Percentiles rank a stretch among this genome's conserved stretches.
Conservation (phyloP, 2,113 vertebrate genomes). For the Laticauda colubrina region DNA sequence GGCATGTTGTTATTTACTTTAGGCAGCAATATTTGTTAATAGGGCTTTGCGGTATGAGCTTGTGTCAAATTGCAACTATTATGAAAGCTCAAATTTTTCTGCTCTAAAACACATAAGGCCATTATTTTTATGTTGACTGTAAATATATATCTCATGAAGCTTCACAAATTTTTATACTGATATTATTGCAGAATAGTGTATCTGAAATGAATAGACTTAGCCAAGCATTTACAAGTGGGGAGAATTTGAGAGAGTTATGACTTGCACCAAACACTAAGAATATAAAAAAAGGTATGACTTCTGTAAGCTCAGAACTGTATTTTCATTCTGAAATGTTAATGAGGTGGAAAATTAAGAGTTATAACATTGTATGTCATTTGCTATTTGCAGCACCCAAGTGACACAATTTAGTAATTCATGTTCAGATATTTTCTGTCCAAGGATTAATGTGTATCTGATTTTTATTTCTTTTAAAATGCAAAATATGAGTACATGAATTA, state of each 20-base stretch:
- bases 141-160: background rate
- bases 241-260: background rate
- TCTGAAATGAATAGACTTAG: slow-evolving; percentile 11
- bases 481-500: slow-evolving; percentile 25
- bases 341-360: slow-evolving; percentile 69
- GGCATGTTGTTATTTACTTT: background rate
- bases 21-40: background rate
- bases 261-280: slow-evolving; percentile 52
- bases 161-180: slow-evolving; percentile 1
- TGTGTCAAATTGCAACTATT: background rate
- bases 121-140: slow-evolving; percentile 11
- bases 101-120: background rate
- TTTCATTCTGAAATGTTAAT: slow-evolving; percentile 60
- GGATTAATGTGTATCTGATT: slow-evolving; percentile 31
- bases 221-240: slow-evolving; percentile 25
- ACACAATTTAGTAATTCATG: slow-evolving; percentile 36
- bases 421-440: slow-evolving; percentile 28
- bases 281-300: slow-evolving; percentile 34
- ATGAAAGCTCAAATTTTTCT: background rate
- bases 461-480: slow-evolving; percentile 30
- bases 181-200: slow-evolving; percentile 6
- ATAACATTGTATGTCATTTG: slow-evolving; percentile 52
- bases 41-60: background rate
- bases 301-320: slow-evolving; percentile 42
- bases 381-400: slow-evolving; percentile 42